Conservation (phyloP, 2,113 vertebrate species). For the Sander lucioperca region DNA sequence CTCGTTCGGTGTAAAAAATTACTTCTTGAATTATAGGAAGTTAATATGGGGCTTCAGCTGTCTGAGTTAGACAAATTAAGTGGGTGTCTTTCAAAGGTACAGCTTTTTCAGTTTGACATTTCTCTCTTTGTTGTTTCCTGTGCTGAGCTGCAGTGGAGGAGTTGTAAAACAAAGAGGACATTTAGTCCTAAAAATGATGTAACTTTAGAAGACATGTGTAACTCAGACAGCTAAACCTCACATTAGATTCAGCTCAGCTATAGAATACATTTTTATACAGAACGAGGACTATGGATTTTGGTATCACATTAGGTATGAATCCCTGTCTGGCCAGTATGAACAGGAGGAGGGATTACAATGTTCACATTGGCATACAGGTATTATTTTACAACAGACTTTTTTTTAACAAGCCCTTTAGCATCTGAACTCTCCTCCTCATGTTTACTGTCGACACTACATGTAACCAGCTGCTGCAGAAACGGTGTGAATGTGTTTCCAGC, state of each 20-base stretch:
- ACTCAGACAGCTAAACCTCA: neutral
- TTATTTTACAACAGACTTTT: too few species aligned
- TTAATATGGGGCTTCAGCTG: neutral
- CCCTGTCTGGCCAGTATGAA: neutral
- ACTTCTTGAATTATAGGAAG: neutral
- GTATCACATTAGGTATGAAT: neutral
- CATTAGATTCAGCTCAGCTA: neutral
- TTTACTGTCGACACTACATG: neutral
- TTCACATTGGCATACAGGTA: neutral
- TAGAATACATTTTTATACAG: neutral
- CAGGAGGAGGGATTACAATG: neutral
- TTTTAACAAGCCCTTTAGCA: too few species aligned
- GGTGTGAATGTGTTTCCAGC: neutral
- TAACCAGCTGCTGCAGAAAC: neutral
- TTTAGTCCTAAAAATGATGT: neutral
- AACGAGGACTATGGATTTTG: neutral
- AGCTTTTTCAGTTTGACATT: neutral
- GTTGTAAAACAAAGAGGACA: neutral
- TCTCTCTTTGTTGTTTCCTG: neutral
- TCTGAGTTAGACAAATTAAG: neutral
- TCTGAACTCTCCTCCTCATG: neutral
- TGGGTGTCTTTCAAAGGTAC: neutral
- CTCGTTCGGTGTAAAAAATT: neutral
- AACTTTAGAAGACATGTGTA: neutral
- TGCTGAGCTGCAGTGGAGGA: neutral